Conservation (phyloP, 2,113 vertebrate species). For the Tachuris rubrigastra region DNA sequence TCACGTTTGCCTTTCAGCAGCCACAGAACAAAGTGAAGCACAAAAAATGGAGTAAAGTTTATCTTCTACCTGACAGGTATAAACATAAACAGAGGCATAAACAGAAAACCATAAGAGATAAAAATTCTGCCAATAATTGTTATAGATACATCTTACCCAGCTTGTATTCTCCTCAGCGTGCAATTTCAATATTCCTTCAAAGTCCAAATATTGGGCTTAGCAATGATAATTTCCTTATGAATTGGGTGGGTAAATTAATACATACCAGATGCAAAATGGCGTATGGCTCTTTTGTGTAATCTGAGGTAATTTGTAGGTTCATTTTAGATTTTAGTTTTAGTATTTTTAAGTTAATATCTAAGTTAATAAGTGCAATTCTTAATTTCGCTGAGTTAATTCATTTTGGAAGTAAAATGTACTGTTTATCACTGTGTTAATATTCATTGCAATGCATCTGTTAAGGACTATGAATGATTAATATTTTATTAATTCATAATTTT, state of each 20-base stretch:
- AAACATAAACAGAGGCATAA: background rate
- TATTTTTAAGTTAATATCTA: background rate
- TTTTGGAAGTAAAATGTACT: background rate
- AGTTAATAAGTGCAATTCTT: background rate
- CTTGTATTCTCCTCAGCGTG: background rate
- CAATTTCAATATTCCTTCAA: background rate
- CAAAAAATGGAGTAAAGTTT: background rate
- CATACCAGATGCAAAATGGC: background rate
- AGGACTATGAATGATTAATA: background rate
- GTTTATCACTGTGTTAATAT: background rate
- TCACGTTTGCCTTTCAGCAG: background rate
- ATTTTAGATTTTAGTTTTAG: background rate
- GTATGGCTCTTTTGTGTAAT: background rate
- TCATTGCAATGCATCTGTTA: background rate
- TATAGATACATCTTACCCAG: background rate
- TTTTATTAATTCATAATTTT: background rate
- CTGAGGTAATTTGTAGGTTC: background rate
- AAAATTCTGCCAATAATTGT: background rate
- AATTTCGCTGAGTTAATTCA: background rate
- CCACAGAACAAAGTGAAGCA: background rate
- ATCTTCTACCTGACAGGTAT: background rate
- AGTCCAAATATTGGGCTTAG: fast-evolving
- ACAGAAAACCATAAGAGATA: background rate
- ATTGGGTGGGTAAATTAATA: background rate
- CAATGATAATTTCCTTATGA: background rate